These are phyloP conservation scores for Xestia rhomboidea DNA, from an alignment of 2,888 invertebrate species.

Conservation along the genomic window DNA sequence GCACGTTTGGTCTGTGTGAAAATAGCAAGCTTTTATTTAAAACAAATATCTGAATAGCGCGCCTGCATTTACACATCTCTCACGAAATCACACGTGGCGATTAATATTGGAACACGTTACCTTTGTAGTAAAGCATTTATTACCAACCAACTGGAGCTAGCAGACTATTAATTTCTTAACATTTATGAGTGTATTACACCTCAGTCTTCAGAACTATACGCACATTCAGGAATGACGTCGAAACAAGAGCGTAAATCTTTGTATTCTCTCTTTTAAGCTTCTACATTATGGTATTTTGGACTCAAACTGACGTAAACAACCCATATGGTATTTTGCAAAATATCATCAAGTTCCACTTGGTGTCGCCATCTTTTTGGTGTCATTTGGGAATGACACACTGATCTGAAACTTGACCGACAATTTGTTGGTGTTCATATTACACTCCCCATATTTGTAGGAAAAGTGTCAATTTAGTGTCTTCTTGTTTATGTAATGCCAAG, in stretches of 20 bases:
- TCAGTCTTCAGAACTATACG: not conserved
- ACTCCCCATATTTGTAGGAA: constrained; percentile 57
- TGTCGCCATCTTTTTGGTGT: too few species aligned
- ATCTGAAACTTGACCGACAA: constrained; percentile 50
- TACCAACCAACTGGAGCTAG: too few species aligned
- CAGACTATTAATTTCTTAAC: too few species aligned
- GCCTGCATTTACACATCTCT: not conserved
- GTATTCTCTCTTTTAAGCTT: not conserved
- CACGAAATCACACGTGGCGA: not conserved
- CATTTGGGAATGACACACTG: constrained; percentile 52
- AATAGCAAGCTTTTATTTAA: not conserved
- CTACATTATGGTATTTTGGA: not conserved
- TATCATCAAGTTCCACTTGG: not conserved
- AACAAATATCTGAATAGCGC: constrained; percentile 3
- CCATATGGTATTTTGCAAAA: constrained; percentile 22
- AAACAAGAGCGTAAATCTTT: not conserved
- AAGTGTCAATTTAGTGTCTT: constrained; percentile 62
- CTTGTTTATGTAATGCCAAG: constrained; percentile 59
- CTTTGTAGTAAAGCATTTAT: too few species aligned
- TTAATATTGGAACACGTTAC: too few species aligned
- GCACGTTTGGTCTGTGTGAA: not conserved
- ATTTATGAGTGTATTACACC: too few species aligned
- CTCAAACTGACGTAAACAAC: not conserved
- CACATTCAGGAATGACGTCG: not conserved
- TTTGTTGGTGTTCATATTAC: constrained; percentile 55